Percentiles rank a stretch among this genome's conserved stretches.
phyloP scores from a whole-genome alignment of 2,113 vertebrate genomes.

The Oncorhynchus kisutch region DNA sequence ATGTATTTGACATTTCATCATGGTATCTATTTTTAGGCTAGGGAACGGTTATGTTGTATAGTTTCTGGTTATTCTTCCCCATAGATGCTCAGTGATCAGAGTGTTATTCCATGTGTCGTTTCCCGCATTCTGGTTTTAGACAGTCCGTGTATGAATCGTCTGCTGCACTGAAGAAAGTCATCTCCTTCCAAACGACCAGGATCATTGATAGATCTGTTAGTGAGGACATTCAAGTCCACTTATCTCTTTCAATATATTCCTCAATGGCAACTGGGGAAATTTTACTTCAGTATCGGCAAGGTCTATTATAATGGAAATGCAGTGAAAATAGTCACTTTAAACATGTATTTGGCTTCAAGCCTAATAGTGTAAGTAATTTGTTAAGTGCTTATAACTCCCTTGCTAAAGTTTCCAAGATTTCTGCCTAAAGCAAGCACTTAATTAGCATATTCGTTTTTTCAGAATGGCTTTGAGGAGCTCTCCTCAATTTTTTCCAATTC shows the following conservation, averaged over 20 bases:
- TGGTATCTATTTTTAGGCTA: neutral
- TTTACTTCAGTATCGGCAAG: constrained; percentile 41
- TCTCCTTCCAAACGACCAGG: constrained; percentile 27
- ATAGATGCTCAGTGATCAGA: constrained; percentile 24
- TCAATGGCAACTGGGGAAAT: constrained; percentile 52
- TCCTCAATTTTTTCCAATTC: constrained; percentile 41
- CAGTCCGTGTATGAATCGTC: constrained; percentile 17
- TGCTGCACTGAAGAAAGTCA: constrained; percentile 25
- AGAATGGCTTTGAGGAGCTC: constrained; percentile 63
- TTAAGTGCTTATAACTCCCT: constrained; percentile 69
- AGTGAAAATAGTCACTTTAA: constrained; percentile 53
- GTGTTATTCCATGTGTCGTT: constrained; percentile 18
- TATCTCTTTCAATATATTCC: constrained; percentile 40
- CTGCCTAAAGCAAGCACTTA: constrained; percentile 57
- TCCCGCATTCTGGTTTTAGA: constrained; percentile 36
- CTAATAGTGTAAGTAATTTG: constrained; percentile 69
- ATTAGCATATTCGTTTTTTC: constrained; percentile 71
- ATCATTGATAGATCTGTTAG: constrained; percentile 39
- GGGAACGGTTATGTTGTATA: no score
- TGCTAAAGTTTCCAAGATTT: constrained; percentile 66
- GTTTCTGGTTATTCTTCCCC: constrained; percentile 21
- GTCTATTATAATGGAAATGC: constrained; percentile 48
- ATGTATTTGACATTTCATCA: neutral
- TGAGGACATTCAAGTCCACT: constrained; percentile 42
- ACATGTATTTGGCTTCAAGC: constrained; percentile 65